phyloP scores from a whole-genome alignment of 2,113 vertebrate genomes.

The Sinocyclocheilus grahami region DNA sequence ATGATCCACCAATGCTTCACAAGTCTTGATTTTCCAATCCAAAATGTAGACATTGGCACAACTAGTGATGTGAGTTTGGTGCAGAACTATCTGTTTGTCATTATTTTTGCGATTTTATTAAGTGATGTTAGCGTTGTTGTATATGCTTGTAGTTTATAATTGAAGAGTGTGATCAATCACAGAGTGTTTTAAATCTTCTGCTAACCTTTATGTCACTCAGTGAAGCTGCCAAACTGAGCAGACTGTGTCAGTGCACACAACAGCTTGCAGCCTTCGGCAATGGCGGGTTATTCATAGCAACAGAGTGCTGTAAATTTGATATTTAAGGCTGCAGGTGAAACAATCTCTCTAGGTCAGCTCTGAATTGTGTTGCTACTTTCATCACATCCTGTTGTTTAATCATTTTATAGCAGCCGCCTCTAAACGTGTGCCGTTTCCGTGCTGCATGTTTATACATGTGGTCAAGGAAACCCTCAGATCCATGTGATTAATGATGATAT shows the following conservation, averaged over 20 bases:
- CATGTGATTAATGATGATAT: not conserved
- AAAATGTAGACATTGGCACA: not conserved
- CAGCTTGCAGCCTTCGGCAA: not conserved
- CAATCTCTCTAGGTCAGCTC: constrained; percentile 4
- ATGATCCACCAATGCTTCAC: not conserved
- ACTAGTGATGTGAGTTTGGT: not conserved
- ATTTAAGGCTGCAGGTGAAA: constrained; percentile 31
- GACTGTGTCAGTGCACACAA: not conserved
- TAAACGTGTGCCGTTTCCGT: not conserved
- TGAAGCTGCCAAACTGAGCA: not conserved
- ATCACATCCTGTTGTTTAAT: constrained; percentile 35
- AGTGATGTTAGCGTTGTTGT: not conserved
- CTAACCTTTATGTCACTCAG: not conserved
- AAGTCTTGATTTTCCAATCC: not conserved
- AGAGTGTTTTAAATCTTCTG: not conserved
- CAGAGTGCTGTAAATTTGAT: constrained; percentile 17
- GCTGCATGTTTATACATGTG: constrained; percentile 19
- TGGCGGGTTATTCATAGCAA: constrained; percentile 44
- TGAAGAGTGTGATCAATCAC: not conserved
- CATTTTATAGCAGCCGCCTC: not conserved
- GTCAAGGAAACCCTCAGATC: constrained; percentile 11
- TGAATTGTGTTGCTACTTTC: constrained; percentile 31
- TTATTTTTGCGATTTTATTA: not conserved
- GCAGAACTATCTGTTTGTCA: not conserved
- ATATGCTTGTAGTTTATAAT: not conserved